Conservation (phyloP, 2,113 vertebrate genomes). For the Labeo rohita region DNA sequence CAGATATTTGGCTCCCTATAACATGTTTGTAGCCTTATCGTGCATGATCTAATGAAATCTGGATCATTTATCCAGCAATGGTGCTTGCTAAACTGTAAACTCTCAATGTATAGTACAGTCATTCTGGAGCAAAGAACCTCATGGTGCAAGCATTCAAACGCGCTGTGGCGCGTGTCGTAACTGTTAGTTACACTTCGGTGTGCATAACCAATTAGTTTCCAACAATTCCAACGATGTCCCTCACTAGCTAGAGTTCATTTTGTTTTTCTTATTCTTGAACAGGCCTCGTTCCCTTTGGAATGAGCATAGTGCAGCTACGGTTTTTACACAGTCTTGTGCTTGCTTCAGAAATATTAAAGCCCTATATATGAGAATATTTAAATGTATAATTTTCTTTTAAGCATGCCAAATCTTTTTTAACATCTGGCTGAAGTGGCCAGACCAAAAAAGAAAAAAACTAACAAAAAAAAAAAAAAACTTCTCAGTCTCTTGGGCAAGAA, state of each 20-base stretch:
- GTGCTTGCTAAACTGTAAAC: constrained; percentile 65
- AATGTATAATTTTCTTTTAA: constrained; percentile 53
- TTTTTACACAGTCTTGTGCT: constrained; percentile 62
- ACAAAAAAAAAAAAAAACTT: constrained; percentile 31
- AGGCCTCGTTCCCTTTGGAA: constrained; percentile 57
- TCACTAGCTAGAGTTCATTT: constrained; percentile 43
- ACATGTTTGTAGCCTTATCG: constrained; percentile 60
- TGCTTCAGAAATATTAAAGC: constrained; percentile 63
- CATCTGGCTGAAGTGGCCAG: constrained; percentile 49
- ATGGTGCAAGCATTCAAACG: constrained; percentile 44
- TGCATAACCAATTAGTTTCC: constrained; percentile 22
- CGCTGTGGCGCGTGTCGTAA: constrained; percentile 25
- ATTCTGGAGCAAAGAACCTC: constrained; percentile 57
- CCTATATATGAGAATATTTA: constrained; percentile 61
- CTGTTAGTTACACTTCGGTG: constrained; percentile 37
- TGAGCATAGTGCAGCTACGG: constrained; percentile 60
- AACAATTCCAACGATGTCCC: constrained; percentile 41
- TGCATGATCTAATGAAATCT: constrained; percentile 57
- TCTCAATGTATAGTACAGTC: constrained; percentile 35
- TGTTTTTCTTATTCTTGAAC: constrained; percentile 38
- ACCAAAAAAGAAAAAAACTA: constrained; percentile 39
- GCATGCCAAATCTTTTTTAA: constrained; percentile 60
- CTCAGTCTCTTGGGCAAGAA: constrained; percentile 60
- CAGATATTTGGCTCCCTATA: constrained; percentile 58
- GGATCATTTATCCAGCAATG: constrained; percentile 58